A percentile compares a stretch with the other conserved stretches of the same genome.
Evolutionary conservation across 2,113 vertebrate genomes (phyloP).

Genomic region (Sturnus vulgaris): DNA sequence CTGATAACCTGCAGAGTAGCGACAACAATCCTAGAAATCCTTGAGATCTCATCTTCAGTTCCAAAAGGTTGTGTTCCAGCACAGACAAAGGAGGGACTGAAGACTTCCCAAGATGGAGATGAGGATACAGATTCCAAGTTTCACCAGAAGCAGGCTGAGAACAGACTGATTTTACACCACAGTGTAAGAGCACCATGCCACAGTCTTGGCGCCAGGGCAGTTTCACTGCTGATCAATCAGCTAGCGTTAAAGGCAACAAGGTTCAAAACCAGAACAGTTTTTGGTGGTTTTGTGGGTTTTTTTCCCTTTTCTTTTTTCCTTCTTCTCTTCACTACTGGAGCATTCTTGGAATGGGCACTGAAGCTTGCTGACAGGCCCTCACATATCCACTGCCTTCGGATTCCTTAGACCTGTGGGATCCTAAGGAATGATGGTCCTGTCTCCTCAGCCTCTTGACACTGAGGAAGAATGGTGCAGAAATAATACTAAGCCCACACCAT

Average conservation of each 20-base stretch:
- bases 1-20: background rate
- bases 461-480: constrained; percentile 56
- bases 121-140: background rate
- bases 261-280: background rate
- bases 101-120: background rate
- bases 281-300: background rate
- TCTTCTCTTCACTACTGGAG: background rate
- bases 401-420: constrained; percentile 27
- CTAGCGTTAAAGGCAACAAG: background rate
- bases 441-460: constrained; percentile 55
- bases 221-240: background rate
- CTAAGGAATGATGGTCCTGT: constrained; percentile 37
- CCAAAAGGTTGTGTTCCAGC: background rate
- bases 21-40: constrained; percentile 35
- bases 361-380: constrained; percentile 21
- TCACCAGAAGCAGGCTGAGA: background rate
- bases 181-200: background rate
- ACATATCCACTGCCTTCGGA: constrained; percentile 28
- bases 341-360: background rate
- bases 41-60: background rate
- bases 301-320: background rate
- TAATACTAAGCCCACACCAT: constrained; percentile 45
- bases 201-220: background rate
- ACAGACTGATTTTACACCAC: background rate
- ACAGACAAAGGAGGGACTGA: background rate